Conservation (phyloP, 1,140 invertebrate genomes). For the Bactericera cockerelli region DNA sequence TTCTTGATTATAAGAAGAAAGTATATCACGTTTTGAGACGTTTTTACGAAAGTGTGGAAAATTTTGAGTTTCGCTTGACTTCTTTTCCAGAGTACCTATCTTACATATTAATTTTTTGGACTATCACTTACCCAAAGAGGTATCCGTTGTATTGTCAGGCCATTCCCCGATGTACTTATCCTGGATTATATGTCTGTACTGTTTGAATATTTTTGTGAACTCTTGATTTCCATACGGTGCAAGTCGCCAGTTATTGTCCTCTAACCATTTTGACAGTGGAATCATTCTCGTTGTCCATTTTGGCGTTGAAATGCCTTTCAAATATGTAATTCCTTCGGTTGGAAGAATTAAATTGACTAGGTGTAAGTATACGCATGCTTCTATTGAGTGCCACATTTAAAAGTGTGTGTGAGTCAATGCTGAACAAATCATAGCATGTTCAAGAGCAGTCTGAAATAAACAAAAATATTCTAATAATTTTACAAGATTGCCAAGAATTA, state of each 20-base stretch:
- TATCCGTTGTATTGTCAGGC: neutral
- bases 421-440: too few species aligned
- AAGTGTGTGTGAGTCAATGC: too few species aligned
- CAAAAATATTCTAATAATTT: too few species aligned
- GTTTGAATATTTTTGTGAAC: slow-evolving; percentile 4
- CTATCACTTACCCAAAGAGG: neutral
- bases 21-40: too few species aligned
- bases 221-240: slow-evolving; percentile 1
- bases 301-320: slow-evolving; percentile 1
- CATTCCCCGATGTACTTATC: neutral
- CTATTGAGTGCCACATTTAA: slow-evolving; percentile 1
- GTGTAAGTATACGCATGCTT: neutral
- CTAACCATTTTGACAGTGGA: slow-evolving; percentile 4
- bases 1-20: too few species aligned
- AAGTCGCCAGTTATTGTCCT: neutral
- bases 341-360: neutral
- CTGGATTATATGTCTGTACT: neutral
- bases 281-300: neutral
- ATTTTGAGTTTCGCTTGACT: too few species aligned
- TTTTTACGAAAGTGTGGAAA: too few species aligned
- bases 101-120: too few species aligned
- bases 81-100: too few species aligned
- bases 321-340: neutral
- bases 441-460: too few species aligned
- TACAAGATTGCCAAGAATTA: too few species aligned